Evolutionary conservation across 92 coral and sea anemone genomes (phyloP), one percentile per base, ranked within the genome.

Genomic region (Parazoanthus swiftii): DNA sequence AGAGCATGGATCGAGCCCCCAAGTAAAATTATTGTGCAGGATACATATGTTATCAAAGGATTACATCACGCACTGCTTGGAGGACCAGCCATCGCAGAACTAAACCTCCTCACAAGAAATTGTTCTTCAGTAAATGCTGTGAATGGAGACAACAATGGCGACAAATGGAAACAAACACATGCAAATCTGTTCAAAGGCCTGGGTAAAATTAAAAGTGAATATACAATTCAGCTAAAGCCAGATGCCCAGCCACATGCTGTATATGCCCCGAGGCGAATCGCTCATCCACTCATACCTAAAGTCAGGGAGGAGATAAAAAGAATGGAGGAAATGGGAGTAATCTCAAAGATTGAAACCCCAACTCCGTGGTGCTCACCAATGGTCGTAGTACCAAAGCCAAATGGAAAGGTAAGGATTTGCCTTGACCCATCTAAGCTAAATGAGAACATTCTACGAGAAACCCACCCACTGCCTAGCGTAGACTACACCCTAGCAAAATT

Each of bases 291-390:
- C 11, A 38, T 48, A 16, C 50, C 74, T 3, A 86, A 76, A 50
- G 76, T 76, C 0, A 86, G 35, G 35, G 74, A 76, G 8, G 74
- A 86, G 20, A 76, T 85, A 6, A 44, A 73, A 0, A 7, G 83
- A 71, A 86, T 86, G 89, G 74, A 76, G 72, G 13, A 29, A 16
- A 76, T 86, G 82, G 89, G 89, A 42, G 89, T 86, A 11, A 75
- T 86, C 0, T n/a, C 89, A 26, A 75, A 86, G 54, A 33, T 75
- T 72, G 43, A 85, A 21, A 74, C 46, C 44, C 89, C 82, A 3
- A 75, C 74, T 26, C 35, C 23, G 44, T 84, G 88, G 79, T 84
- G 79, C 65, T 84, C 88, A 8, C 80, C 38, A 35, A 51, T 85
- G 88, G 81, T 85, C 35, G 81, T 85, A 3, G 81, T 85, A 10